Evolutionary conservation across 2,888 invertebrate species (phyloP).

Genomic region (Portevinia maculata): DNA sequence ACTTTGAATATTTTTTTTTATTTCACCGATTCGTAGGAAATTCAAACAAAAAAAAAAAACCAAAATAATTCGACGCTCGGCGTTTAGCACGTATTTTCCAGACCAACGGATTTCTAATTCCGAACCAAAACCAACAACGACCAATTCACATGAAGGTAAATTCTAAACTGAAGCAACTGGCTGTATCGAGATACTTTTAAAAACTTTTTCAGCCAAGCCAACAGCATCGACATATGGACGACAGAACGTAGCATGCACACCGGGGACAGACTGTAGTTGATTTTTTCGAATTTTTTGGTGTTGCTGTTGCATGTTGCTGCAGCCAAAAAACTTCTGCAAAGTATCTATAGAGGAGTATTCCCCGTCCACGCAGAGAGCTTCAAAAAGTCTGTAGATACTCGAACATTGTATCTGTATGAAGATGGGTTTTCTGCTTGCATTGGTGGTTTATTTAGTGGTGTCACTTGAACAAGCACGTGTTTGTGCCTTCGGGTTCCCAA

Average conservation of each 20-base stretch:
- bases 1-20: constrained; percentile 32
- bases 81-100: constrained; percentile 37
- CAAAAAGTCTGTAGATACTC: constrained; percentile 46
- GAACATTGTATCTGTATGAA: constrained; percentile 30
- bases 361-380: too few relatives aligned
- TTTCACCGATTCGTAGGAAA: constrained; percentile 25
- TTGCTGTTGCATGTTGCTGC: constrained; percentile 68
- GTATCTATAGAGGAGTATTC: constrained; percentile 6
- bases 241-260: constrained; percentile 31
- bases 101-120: constrained; percentile 33
- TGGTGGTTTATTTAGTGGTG: constrained; percentile 15
- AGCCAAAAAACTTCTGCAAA: constrained; percentile 51
- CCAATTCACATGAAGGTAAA: constrained; percentile 75
- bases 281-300: constrained; percentile 16
- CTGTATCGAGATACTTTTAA: constrained; percentile 77
- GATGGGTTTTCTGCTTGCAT: constrained; percentile 30
- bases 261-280: constrained; percentile 62
- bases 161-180: constrained; percentile 78
- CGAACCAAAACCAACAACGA: constrained; percentile 54
- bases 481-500: too few relatives aligned
- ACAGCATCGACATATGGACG: constrained; percentile 51
- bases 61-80: constrained; percentile 37
- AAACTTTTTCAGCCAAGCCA: constrained; percentile 64
- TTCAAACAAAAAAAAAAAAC: constrained; percentile 12
- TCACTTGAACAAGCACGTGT: constrained; percentile 61